Evolutionary conservation across 2,113 vertebrate genomes (phyloP), one percentile per base, ranked within the genome.

Genomic region (Eubucco bourcierii): DNA sequence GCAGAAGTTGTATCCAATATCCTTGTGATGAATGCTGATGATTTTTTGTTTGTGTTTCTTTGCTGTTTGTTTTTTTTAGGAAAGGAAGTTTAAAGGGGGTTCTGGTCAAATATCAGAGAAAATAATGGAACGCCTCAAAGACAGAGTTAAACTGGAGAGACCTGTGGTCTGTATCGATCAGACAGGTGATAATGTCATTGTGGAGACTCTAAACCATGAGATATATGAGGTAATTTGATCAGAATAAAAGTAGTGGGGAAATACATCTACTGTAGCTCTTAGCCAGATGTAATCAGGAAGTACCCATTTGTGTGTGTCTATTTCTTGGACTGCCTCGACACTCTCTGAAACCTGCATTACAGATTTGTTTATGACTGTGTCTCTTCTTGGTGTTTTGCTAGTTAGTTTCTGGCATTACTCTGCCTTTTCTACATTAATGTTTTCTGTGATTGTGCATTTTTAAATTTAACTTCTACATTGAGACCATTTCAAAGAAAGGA

Each of bases 81-180:
- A 99, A 95, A 98, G 99, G 87, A 99, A 99, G 96, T 99, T 99
- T 98, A 90, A 97, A 20, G 99, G 99, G 9, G 99, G 99, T 59
- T 98, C 99, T 33, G 96, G 98, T 94, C 99, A 99, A 98, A 98
- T 99, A 97, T 99, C 99, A 0, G 98, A 99, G 93, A 94, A 83
- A 93, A 98, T 99, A 97, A 98, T 98, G 95, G 95, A 83, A 9
- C 96, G 95, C 91, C 98, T 99, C 33, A 97, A 98, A 55, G 98
- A 98, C 60, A 97, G 85, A 12, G 98, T 99, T 75, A 99, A 99
- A 92, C 96, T 99, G 93, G 87, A 97, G 94, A 97, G 95, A 25
- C 98, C 99, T 68, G 99, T 99, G 84, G 97, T 97, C 96, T 94
- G 90, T 84, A 97, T 99, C n/a, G 98, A 99, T 97, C 99, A 99